phyloP scores from a whole-genome alignment of 2,888 invertebrate species.

The Ichneumon xanthorius region DNA sequence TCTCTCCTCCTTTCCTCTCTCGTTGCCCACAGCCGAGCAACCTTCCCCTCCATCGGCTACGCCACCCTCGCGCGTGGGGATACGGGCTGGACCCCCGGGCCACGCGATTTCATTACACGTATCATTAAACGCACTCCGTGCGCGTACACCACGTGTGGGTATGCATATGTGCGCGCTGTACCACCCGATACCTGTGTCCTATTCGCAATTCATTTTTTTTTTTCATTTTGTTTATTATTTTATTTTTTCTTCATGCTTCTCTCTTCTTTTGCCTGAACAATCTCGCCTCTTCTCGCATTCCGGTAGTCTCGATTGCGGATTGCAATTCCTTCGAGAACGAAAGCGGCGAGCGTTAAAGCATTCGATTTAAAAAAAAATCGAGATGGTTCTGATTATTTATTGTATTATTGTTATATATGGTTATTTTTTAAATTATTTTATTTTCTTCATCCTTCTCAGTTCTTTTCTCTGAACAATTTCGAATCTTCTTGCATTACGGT shows the following conservation, averaged over 20 bases:
- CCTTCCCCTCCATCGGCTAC: conserved; percentile 63
- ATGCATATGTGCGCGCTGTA: conserved; percentile 41
- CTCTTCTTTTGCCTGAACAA: not conserved
- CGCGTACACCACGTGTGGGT: conserved; percentile 61
- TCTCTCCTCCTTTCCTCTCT: conserved; percentile 77
- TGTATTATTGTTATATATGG: not conserved
- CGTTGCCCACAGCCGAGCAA: conserved; percentile 62
- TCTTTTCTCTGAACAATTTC: not conserved
- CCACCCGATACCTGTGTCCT: conserved; percentile 28
- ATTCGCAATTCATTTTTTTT: conserved; percentile 19
- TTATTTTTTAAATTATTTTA: not conserved
- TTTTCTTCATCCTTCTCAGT: not conserved
- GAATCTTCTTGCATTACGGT: not conserved
- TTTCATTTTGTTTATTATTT: conserved; percentile 27
- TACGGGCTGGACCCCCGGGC: conserved; percentile 74
- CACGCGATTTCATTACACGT: conserved; percentile 80
- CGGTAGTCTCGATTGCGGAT: conserved; percentile 4
- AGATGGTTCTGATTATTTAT: not conserved
- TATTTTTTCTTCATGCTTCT: not conserved
- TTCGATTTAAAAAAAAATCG: conserved; percentile 16
- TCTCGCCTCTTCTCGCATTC: not conserved
- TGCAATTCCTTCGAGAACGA: not conserved
- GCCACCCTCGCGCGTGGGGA: conserved; percentile 69
- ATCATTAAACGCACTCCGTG: conserved; percentile 76
- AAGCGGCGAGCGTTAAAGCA: conserved; percentile 10